phyloP scores from a whole-genome alignment of 1,140 invertebrate genomes.

The Hylaeus volcanicus region DNA sequence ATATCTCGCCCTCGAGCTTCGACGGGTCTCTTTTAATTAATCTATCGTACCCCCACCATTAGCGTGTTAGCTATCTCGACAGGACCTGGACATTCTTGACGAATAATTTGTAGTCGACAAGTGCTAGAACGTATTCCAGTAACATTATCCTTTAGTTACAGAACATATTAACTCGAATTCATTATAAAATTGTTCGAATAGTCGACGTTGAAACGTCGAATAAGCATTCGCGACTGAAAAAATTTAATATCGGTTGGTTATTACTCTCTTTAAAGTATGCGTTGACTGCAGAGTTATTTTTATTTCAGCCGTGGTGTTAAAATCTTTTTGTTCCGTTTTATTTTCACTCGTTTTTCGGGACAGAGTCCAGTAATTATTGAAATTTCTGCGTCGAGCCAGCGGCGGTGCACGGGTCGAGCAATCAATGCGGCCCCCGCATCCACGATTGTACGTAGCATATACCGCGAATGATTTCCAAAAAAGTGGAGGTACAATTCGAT shows the following conservation, averaged over 20 bases:
- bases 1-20: too few species aligned
- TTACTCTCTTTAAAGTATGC: too few species aligned
- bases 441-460: slow-evolving; percentile 23
- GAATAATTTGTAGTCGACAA: too few species aligned
- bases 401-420: neutral
- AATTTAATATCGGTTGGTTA: too few species aligned
- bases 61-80: too few species aligned
- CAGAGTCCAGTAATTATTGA: slow-evolving; percentile 21
- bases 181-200: slow-evolving; percentile 6
- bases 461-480: slow-evolving; percentile 52
- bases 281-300: too few species aligned
- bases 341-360: neutral
- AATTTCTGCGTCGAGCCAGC: neutral
- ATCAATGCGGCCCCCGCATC: neutral
- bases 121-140: too few species aligned
- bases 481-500: neutral
- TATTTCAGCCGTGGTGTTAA: neutral
- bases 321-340: neutral
- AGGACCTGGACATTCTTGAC: too few species aligned
- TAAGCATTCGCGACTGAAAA: too few species aligned
- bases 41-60: neutral
- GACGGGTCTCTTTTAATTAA: neutral
- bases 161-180: too few species aligned
- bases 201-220: too few species aligned
- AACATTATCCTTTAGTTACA: too few species aligned